Conservation (phyloP, 1,140 invertebrate species). For the Tetramorium simillimum region DNA sequence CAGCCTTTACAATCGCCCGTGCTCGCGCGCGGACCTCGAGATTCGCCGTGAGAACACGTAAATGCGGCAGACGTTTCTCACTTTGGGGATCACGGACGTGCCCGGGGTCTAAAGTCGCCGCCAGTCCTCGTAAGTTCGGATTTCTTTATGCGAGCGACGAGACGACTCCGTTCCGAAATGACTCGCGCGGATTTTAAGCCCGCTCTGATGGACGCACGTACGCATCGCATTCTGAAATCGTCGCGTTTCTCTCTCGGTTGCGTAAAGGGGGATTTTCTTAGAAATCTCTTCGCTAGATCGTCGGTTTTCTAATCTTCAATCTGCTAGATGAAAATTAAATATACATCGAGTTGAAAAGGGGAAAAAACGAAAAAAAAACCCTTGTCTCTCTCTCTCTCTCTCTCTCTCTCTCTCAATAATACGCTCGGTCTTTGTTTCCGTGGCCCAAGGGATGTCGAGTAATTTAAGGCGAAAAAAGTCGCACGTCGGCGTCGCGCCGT, state of each 20-base stretch:
- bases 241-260: not conserved
- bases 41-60: slow-evolving; percentile 54
- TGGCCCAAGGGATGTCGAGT: not conserved
- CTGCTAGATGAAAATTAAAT: slow-evolving; percentile 8
- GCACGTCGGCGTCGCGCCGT: not conserved
- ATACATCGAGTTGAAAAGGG: not conserved
- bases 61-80: slow-evolving; percentile 57
- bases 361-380: not conserved
- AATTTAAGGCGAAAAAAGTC: slow-evolving; percentile 31
- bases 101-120: slow-evolving; percentile 11
- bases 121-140: slow-evolving; percentile 17
- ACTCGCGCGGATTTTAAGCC: slow-evolving; percentile 39
- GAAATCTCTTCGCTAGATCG: not conserved
- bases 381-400: no score
- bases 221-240: not conserved
- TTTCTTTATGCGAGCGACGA: slow-evolving; percentile 38
- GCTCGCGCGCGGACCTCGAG: not conserved
- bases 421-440: not conserved
- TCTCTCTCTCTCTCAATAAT: not conserved
- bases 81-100: slow-evolving; percentile 44
- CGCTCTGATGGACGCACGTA: slow-evolving; percentile 20
- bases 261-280: not conserved
- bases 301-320: not conserved
- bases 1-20: slow-evolving; percentile 5
- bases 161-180: slow-evolving; percentile 13